Evolutionary conservation across 2,888 invertebrate genomes (phyloP).

Genomic region (Macropis europaea): DNA sequence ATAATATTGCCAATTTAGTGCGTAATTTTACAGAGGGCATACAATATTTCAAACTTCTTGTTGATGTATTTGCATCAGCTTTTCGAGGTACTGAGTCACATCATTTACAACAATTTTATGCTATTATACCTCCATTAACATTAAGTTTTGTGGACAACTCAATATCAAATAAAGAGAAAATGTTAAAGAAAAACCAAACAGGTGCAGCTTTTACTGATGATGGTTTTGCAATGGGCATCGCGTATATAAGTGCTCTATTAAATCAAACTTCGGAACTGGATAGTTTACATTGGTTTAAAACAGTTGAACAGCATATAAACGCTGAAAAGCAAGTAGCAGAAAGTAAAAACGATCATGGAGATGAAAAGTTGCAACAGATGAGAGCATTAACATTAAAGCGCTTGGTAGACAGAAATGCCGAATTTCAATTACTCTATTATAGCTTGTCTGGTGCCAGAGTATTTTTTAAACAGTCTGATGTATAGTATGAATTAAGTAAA

Average conservation of each 20-base stretch:
- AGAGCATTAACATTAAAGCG: constrained; percentile 93
- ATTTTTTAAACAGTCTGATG: constrained; percentile 88
- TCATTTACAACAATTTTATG: constrained; percentile 95
- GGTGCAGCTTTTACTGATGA: constrained; percentile 98
- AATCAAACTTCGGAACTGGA: constrained; percentile 93
- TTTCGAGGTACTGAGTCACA: constrained; percentile 92
- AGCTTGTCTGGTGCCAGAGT: constrained; percentile 96
- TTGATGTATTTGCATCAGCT: constrained; percentile 95
- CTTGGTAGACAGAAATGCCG: constrained; percentile 81
- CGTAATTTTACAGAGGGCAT: constrained; percentile 93
- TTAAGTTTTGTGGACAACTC: constrained; percentile 97
- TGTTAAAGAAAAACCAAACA: constrained; percentile 93
- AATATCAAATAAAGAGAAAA: constrained; percentile 93
- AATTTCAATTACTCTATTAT: constrained; percentile 94
- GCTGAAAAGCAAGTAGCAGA: constrained; percentile 84
- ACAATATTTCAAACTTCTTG: constrained; percentile 93
- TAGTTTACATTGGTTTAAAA: constrained; percentile 96
- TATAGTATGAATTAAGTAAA: too few species aligned
- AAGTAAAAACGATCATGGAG: constrained; percentile 82
- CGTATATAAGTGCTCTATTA: constrained; percentile 94
- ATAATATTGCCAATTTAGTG: constrained; percentile 88
- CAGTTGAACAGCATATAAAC: constrained; percentile 88
- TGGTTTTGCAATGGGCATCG: constrained; percentile 97
- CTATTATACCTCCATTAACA: constrained; percentile 95
- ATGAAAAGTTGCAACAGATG: constrained; percentile 95